Evolutionary conservation across 1,140 invertebrate genomes (phyloP).

Genomic region (Lordiphosa clarofinis): DNA sequence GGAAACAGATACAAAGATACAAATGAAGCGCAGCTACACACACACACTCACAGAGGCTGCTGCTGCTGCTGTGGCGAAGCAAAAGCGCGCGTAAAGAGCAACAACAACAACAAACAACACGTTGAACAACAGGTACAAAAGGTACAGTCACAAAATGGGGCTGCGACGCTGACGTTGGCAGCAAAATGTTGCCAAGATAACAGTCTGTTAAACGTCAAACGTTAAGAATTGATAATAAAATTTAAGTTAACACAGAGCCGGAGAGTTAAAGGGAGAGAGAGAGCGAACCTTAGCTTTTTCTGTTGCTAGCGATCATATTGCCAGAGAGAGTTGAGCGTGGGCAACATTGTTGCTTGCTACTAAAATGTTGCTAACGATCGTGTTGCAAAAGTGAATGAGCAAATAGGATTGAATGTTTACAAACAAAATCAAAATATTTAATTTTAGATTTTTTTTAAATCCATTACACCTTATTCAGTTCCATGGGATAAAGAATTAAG

Average conservation of each 20-base stretch:
- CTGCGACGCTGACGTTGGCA: constrained; percentile 18
- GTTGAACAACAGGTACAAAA: constrained; percentile 64
- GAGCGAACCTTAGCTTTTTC: not conserved
- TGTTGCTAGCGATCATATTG: not conserved
- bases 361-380: constrained; percentile 2
- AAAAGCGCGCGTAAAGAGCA: constrained; percentile 73
- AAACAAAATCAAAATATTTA: no score
- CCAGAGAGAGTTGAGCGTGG: not conserved
- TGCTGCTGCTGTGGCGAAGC: constrained; percentile 19
- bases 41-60: constrained; percentile 15
- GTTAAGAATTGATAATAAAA: constrained; percentile 1
- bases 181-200: constrained; percentile 13
- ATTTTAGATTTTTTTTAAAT: no score
- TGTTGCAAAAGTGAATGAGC: not conserved
- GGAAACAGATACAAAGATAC: constrained; percentile 55
- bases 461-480: no score
- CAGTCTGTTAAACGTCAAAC: constrained; percentile 5
- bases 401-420: no score
- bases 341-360: constrained; percentile 2
- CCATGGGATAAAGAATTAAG: no score
- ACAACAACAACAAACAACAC: constrained; percentile 23
- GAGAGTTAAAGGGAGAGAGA: not conserved
- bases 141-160: constrained; percentile 62
- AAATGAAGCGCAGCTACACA: constrained; percentile 40
- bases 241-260: no score